Conservation (phyloP, 2,113 vertebrate species). For the Sialia sialis region DNA sequence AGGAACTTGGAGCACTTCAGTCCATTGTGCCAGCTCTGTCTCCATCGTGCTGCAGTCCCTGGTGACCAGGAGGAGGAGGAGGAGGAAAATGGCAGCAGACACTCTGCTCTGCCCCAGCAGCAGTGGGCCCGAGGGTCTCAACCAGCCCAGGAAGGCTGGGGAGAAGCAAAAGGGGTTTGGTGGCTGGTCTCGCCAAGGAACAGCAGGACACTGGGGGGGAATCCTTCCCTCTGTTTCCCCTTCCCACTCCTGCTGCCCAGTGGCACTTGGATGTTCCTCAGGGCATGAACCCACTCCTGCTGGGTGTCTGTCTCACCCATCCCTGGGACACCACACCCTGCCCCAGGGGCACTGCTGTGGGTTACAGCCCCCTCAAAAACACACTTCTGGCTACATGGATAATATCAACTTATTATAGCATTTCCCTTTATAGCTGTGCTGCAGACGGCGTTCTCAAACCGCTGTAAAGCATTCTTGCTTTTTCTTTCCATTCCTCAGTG, state of each 20-base stretch:
- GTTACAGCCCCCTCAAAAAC: neutral
- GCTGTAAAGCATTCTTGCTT: neutral
- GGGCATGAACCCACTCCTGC: neutral
- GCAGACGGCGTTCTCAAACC: neutral
- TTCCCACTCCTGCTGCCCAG: neutral
- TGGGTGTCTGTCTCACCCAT: rapidly evolving
- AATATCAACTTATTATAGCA: neutral
- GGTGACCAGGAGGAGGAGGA: neutral
- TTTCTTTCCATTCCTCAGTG: neutral
- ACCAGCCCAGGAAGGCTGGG: neutral
- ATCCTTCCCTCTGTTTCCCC: neutral
- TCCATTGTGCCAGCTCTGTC: rapidly evolving
- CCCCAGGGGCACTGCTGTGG: rapidly evolving
- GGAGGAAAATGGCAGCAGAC: neutral
- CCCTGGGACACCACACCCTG: rapidly evolving
- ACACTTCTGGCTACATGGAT: neutral
- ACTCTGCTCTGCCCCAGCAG: neutral
- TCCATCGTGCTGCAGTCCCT: neutral
- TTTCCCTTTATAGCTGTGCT: neutral
- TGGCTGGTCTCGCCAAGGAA: neutral
- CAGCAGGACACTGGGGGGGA: neutral
- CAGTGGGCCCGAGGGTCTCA: rapidly evolving
- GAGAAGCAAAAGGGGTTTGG: rapidly evolving
- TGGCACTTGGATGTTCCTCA: rapidly evolving
- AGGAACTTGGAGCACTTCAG: constrained; percentile 1